Conservation (phyloP, 2,113 vertebrate genomes). For the Stigmatopora argus region DNA sequence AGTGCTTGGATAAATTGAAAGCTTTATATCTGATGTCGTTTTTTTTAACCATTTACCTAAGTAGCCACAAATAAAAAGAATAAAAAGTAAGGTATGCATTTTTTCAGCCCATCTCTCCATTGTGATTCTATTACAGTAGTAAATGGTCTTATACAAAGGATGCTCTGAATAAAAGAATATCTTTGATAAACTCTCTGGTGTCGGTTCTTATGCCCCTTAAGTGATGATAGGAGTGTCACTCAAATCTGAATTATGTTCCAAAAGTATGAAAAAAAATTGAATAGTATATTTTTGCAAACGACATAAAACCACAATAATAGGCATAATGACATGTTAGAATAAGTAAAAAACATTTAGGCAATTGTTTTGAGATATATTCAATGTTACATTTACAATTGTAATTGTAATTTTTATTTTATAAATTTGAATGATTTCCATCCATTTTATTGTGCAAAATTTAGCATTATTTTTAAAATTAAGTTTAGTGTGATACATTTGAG, state of each 20-base stretch:
- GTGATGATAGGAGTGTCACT: background rate
- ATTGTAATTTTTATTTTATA: too few relatives aligned
- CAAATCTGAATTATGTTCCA: background rate
- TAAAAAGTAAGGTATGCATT: constrained; percentile 24
- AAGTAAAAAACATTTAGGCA: background rate
- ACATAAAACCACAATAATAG: background rate
- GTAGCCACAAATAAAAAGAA: constrained; percentile 12
- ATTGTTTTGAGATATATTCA: too few relatives aligned
- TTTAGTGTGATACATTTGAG: background rate
- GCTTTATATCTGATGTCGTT: constrained; percentile 16
- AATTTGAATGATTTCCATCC: too few relatives aligned
- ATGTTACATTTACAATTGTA: too few relatives aligned
- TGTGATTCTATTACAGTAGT: constrained; percentile 4
- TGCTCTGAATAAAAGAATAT: constrained; percentile 47
- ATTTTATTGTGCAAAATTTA: too few relatives aligned
- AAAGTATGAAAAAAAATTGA: background rate
- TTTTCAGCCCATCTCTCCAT: background rate
- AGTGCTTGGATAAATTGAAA: constrained; percentile 24
- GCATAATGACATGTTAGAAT: background rate
- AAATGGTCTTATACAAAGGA: constrained; percentile 27
- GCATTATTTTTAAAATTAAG: too few relatives aligned
- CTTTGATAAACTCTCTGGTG: background rate
- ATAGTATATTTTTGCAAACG: background rate
- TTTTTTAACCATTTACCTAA: constrained; percentile 13
- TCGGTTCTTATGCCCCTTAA: background rate